Conservation (phyloP, 2,797 vertebrate genomes). For the Echeneis naucrates region DNA sequence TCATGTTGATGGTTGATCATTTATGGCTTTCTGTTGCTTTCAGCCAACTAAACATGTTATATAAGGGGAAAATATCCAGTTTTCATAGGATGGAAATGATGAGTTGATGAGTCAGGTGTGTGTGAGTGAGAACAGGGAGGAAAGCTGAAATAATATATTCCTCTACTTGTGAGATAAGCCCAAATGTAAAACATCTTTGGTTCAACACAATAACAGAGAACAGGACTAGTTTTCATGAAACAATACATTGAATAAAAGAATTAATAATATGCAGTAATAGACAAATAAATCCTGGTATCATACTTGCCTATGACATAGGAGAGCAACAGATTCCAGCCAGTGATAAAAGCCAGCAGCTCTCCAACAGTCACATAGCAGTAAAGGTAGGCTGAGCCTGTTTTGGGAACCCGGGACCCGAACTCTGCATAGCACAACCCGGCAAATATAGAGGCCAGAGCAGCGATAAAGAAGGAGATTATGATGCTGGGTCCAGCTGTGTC, state of each 20-base stretch:
- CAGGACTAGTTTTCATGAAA: neutral
- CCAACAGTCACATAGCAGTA: constrained; percentile 93
- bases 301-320: constrained; percentile 88
- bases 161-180: neutral
- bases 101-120: neutral
- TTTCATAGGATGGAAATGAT: neutral
- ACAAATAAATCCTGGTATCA: neutral
- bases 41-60: constrained; percentile 26
- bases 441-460: constrained; percentile 87
- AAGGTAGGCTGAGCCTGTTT: constrained; percentile 91
- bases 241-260: neutral
- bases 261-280: neutral
- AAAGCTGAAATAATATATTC: neutral
- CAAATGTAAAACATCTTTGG: neutral
- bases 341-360: constrained; percentile 89
- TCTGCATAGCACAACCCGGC: constrained; percentile 91
- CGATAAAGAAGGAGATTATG: constrained; percentile 90
- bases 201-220: neutral
- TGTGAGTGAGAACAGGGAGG: neutral
- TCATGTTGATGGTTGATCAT: constrained; percentile 67
- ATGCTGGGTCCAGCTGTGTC: constrained; percentile 87
- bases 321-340: constrained; percentile 92
- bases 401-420: constrained; percentile 88
- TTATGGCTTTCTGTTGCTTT: constrained; percentile 43
- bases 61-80: constrained; percentile 10